Base-by-base conservation (phyloP, 2,888 invertebrate genomes). In the Xylophagus ater region DNA sequence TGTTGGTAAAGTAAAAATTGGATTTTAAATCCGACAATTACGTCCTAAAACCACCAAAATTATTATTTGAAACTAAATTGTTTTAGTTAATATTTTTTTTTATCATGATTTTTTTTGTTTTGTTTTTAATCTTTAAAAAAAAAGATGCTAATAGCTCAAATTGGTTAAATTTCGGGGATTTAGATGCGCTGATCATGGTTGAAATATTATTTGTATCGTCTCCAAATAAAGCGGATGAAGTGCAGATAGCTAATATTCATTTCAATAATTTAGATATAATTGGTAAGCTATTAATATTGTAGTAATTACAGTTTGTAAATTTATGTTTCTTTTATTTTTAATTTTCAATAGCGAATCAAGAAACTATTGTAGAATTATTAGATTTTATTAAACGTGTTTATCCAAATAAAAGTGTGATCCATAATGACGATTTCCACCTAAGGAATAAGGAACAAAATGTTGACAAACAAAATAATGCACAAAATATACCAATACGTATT, bases 191-290 rank as follows among this genome's bases (percentile, higher is more conserved):
- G 5, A 84, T 85, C 28, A 80, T 81, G 38, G 72, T 89, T 4
- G 93, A 94, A 56, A 73, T 92, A 14, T 76, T 81, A 26, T 71
- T 88, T 32, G 78, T 89, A 1, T 72, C 57, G 26, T 49, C 55
- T 13, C 51, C 54, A 5, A 51, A 51, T 2, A 50, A 37, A 15
- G 37, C 45, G 13, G 74, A 73, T 48, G 70, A 71, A 23, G 53
- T 71, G 30, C 78, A 85, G 51, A 78, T 89, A 33, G 85, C 88
- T 1, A 87, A 85, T 53, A 82, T 94, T 51, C 78, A 90, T 50
- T 94, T 94, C 56, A 94, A 94, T 58, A 93, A 86, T 60, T 69
- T 94, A 49, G 94, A 94, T 60, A 84, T 94, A 38, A 93, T 93
- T 47, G 92, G 88, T 84, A 56, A 69, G 69, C 23, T 10, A 12